These are phyloP conservation scores for Perca flavescens DNA, from an alignment of 2,113 vertebrate species.

Conservation along the genomic window DNA sequence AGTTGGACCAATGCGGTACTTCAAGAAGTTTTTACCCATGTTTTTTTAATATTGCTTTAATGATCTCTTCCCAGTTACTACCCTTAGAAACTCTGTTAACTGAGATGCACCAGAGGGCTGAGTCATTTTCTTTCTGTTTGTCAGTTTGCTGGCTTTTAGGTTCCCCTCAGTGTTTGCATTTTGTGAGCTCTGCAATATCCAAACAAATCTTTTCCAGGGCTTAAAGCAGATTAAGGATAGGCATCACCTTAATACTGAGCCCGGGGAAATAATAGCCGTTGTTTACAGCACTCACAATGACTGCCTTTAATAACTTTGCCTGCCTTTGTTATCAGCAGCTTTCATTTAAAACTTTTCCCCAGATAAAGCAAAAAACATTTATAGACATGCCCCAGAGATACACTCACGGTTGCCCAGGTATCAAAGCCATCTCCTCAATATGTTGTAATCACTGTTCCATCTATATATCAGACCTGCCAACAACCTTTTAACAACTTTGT, in stretches of 20 bases:
- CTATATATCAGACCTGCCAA: neutral
- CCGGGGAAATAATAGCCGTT: neutral
- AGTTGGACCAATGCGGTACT: neutral
- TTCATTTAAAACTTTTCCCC: constrained; percentile 16
- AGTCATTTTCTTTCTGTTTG: neutral
- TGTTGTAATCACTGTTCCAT: neutral
- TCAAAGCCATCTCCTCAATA: neutral
- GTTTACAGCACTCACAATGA: neutral
- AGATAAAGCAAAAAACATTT: constrained; percentile 7
- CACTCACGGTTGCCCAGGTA: neutral
- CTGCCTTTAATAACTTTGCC: constrained; percentile 11
- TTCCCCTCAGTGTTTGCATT: constrained; percentile 3
- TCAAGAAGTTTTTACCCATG: neutral
- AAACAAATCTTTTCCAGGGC: neutral
- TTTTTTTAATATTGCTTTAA: neutral
- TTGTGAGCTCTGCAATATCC: neutral
- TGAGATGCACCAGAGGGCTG: neutral
- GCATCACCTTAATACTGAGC: neutral
- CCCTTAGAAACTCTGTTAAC: neutral
- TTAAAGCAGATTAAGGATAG: constrained; percentile 1
- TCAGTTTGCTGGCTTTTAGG: neutral
- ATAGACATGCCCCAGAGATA: neutral
- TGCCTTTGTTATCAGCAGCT: constrained; percentile 16
- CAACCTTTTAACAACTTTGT: neutral
- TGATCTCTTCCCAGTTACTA: neutral